phyloP scores from a whole-genome alignment of 1,140 invertebrate species.

The Hylaeus anthracinus region DNA sequence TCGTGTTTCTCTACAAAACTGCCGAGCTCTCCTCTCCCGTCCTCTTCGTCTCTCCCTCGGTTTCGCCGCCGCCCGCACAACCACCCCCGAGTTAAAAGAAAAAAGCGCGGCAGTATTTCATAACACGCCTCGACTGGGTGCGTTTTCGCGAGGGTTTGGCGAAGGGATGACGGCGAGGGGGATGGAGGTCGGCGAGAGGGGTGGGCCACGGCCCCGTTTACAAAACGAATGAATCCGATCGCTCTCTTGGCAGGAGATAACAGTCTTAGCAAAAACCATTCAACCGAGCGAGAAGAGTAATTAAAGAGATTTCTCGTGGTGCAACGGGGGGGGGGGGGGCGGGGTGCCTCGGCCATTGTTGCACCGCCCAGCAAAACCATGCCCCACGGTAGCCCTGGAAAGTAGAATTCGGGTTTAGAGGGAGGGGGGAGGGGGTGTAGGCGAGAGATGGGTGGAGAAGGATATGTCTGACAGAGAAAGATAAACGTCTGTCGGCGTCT shows the following conservation, averaged over 20 bases:
- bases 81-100: neutral
- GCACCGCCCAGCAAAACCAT: conserved; percentile 21
- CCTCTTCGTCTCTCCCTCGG: neutral
- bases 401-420: conserved; percentile 40
- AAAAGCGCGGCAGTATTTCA: conserved; percentile 24
- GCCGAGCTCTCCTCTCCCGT: neutral
- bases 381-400: conserved; percentile 23
- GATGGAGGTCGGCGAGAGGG: too few relatives aligned
- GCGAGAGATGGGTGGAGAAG: neutral
- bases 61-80: neutral
- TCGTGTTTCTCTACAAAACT: conserved; percentile 21
- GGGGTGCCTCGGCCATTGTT: conserved; percentile 34
- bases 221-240: conserved; percentile 41
- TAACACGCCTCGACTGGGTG: conserved; percentile 6
- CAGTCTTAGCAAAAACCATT: conserved; percentile 38
- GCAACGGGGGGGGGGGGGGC: neutral
- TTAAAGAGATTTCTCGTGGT: conserved; percentile 44
- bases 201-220: neutral
- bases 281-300: conserved; percentile 37
- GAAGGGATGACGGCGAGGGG: too few relatives aligned
- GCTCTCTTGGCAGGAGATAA: conserved; percentile 41
- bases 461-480: conserved; percentile 33
- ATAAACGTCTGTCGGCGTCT: conserved; percentile 41
- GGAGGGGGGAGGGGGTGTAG: neutral
- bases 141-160: neutral